A percentile compares a stretch with the other conserved stretches of the same genome.
phyloP scores from a whole-genome alignment of 2,888 invertebrate genomes.

The Dermolepida albohirtum region DNA sequence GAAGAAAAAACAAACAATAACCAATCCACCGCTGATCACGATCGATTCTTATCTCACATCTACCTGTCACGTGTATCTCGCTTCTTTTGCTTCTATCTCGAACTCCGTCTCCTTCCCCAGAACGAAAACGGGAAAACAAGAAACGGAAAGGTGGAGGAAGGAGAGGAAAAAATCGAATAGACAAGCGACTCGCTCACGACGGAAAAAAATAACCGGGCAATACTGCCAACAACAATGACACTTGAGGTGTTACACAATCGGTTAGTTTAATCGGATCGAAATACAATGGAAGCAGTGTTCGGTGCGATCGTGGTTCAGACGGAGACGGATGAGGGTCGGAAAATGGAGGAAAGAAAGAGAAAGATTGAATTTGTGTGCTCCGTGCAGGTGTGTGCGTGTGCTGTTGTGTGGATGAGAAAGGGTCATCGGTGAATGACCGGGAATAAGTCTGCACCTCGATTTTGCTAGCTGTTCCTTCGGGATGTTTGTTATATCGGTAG shows the following conservation, averaged over 20 bases:
- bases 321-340: conserved; percentile 3
- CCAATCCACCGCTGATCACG: conserved; percentile 33
- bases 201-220: conserved; percentile 10
- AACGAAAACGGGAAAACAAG: conserved; percentile 7
- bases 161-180: conserved; percentile 18
- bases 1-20: conserved; percentile 27
- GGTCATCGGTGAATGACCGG: conserved; percentile 39
- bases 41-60: conserved; percentile 30
- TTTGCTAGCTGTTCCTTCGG: conserved; percentile 13
- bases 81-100: not conserved
- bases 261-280: conserved; percentile 38
- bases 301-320: conserved; percentile 2
- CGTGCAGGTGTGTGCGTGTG: conserved; percentile 11
- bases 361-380: too few species aligned
- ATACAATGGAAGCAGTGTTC: conserved; percentile 29
- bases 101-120: conserved; percentile 8
- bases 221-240: conserved; percentile 38
- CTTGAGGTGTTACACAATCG: conserved; percentile 39
- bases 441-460: conserved; percentile 25
- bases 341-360: not conserved
- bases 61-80: conserved; percentile 34
- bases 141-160: too few species aligned
- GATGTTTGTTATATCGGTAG: not conserved
- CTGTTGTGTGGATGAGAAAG: conserved; percentile 19
- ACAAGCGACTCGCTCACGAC: conserved; percentile 28